Conservation (phyloP, 2,888 invertebrate species). For the Amorpha juglandis region DNA sequence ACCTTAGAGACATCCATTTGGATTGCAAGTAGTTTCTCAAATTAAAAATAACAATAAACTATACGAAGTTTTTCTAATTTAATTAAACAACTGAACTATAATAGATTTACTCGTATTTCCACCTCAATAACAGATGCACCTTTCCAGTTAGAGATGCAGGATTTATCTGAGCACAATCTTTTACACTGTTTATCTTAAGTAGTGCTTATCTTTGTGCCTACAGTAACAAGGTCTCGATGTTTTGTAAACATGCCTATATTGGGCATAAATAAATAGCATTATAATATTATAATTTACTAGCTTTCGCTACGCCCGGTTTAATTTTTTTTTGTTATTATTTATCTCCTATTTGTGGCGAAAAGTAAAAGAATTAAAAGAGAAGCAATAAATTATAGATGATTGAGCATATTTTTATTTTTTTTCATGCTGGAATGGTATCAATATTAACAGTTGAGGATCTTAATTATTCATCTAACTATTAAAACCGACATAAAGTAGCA, state of each 20-base stretch:
- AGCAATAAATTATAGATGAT: too few relatives aligned
- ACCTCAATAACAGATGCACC: background rate
- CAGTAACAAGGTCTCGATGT: constrained; percentile 19
- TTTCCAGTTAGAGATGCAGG: background rate
- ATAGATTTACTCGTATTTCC: background rate
- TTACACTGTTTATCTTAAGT: constrained; percentile 1
- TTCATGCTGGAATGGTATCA: too few relatives aligned
- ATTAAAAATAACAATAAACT: background rate
- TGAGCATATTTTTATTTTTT: too few relatives aligned
- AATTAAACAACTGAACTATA: background rate
- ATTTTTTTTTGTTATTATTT: too few relatives aligned
- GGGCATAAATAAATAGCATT: background rate
- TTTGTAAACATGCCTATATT: constrained; percentile 4
- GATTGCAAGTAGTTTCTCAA: background rate
- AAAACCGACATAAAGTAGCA: too few relatives aligned
- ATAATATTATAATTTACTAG: too few relatives aligned
- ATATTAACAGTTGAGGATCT: too few relatives aligned
- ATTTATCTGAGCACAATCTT: constrained; percentile 16
- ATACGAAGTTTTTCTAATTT: background rate
- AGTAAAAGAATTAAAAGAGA: too few relatives aligned
- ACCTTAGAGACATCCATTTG: constrained; percentile 9
- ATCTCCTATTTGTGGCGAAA: too few relatives aligned
- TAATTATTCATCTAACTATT: too few relatives aligned
- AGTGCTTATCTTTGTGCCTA: constrained; percentile 13
- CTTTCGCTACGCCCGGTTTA: too few relatives aligned